Percentiles rank a stretch among this genome's conserved stretches.
Conservation (phyloP, 2,888 invertebrate genomes). For the Brassicogethes aeneus region DNA sequence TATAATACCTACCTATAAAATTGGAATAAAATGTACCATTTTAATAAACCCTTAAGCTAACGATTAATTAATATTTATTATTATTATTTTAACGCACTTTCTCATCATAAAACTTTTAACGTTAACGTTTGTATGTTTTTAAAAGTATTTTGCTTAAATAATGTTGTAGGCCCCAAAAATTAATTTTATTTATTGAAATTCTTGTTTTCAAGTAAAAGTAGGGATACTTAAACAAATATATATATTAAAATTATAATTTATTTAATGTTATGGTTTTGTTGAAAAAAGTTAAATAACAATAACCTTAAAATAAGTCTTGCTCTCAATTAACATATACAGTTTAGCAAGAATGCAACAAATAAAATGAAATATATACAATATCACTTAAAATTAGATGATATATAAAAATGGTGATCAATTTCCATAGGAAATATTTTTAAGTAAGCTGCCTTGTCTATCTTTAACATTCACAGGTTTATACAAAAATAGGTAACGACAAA, state of each 20-base stretch:
- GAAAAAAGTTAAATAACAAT: slow-evolving; percentile 22
- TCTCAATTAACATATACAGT: slow-evolving; percentile 15
- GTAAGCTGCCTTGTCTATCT: slow-evolving; percentile 6
- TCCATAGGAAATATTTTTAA: slow-evolving; percentile 6
- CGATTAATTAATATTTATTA: no score
- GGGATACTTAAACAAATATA: no score
- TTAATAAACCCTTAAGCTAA: no score
- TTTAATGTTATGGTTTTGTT: slow-evolving; percentile 15
- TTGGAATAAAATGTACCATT: no score
- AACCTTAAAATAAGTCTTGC: slow-evolving; percentile 19
- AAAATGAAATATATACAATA: slow-evolving; percentile 15
- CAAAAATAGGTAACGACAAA: slow-evolving; percentile 13
- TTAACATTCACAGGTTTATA: slow-evolving; percentile 12
- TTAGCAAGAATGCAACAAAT: slow-evolving; percentile 16
- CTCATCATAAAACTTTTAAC: no score
- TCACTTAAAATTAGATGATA: slow-evolving; percentile 9
- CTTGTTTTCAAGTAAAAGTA: no score
- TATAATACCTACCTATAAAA: no score
- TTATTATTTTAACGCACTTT: no score
- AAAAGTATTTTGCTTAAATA: no score
- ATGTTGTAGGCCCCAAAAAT: no score
- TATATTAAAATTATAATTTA: slow-evolving; percentile 15
- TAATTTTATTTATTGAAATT: no score
- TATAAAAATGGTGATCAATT: slow-evolving; percentile 10
- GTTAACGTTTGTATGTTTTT: no score